Percentiles rank a stretch among this genome's conserved stretches.
Conservation (phyloP, 2,797 vertebrate genomes). For the Cyclura pinguis region DNA sequence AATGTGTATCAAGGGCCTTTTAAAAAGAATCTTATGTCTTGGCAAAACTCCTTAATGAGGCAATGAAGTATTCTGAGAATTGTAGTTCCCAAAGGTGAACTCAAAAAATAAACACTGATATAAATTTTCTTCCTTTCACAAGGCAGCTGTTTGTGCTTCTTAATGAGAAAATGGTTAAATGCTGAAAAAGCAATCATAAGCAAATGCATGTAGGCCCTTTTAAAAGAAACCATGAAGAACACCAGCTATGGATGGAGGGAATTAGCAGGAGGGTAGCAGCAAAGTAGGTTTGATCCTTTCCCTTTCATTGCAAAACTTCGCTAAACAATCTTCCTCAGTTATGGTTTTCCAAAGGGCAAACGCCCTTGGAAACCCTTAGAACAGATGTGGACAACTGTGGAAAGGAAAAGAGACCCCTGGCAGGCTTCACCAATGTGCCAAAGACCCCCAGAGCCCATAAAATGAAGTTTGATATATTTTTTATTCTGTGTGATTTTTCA, state of each 20-base stretch:
- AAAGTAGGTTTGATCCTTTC: neutral
- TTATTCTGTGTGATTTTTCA: too few species aligned
- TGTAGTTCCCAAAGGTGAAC: constrained; percentile 14
- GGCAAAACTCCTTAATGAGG: constrained; percentile 12
- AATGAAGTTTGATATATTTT: too few species aligned
- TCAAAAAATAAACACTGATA: constrained; percentile 26
- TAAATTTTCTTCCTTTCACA: constrained; percentile 12
- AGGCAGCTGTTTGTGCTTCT: neutral
- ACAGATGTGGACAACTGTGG: too few species aligned
- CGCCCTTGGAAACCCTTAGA: too few species aligned
- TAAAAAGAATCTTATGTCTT: constrained; percentile 9
- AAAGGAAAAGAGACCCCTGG: too few species aligned
- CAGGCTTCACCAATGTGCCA: too few species aligned
- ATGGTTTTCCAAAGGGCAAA: neutral
- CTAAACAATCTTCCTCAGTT: neutral
- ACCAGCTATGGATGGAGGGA: neutral
- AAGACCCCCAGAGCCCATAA: too few species aligned
- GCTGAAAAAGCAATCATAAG: neutral
- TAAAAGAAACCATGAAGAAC: neutral
- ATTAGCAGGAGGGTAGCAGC: neutral
- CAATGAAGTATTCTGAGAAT: constrained; percentile 22
- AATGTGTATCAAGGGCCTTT: constrained; percentile 18
- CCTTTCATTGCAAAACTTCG: neutral
- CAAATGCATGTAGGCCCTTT: neutral
- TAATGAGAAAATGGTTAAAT: neutral